Conservation (phyloP, 2,113 vertebrate species). For the Trematomus loennbergii region DNA sequence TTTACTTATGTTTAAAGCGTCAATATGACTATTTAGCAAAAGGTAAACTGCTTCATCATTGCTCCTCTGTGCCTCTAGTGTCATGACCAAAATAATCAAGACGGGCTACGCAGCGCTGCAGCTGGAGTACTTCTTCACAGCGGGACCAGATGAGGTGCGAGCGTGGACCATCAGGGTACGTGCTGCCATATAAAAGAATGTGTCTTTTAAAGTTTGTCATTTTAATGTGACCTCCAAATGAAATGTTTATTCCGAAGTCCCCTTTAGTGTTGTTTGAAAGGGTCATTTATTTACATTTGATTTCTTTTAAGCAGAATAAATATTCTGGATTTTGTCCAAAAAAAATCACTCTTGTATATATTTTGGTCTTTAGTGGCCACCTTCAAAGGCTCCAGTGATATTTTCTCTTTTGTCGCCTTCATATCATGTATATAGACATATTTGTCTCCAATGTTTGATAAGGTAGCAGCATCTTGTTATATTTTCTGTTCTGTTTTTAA, state of each 20-base stretch:
- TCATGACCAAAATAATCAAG: constrained; percentile 99
- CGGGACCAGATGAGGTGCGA: constrained; percentile 98
- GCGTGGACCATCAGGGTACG: constrained; percentile 99
- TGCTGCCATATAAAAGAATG: constrained; percentile 9
- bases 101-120: constrained; percentile 94
- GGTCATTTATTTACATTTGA: neutral
- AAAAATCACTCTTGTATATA: neutral
- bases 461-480: neutral
- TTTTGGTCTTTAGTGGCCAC: neutral
- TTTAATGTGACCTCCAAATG: neutral
- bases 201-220: neutral
- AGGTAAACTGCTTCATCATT: neutral
- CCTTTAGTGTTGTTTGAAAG: neutral
- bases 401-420: neutral
- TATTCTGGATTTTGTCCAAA: neutral
- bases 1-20: neutral
- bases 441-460: no score
- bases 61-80: constrained; percentile 76
- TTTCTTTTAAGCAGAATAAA: neutral
- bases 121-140: constrained; percentile 99
- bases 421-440: no score
- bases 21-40: neutral
- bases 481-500: neutral
- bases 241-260: neutral
- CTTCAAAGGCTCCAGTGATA: neutral